Base-by-base conservation (phyloP, 1,140 invertebrate genomes). In the Contarinia nasturtii region DNA sequence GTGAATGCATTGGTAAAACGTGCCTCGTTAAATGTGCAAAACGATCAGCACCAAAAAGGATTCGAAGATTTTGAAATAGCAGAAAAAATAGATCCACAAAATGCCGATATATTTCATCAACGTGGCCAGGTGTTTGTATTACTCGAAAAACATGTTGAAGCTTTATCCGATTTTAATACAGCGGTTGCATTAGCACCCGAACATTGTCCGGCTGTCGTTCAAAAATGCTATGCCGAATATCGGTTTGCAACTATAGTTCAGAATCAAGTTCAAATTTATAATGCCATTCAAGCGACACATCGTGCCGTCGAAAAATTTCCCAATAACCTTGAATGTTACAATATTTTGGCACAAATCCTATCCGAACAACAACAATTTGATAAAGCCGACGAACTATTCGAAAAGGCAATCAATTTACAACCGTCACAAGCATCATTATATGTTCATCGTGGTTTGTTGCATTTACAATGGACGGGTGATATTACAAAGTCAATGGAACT, bases 1-100 rank as follows among this genome's bases (percentile, higher is more conserved):
- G 77, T 83, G 0, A 93, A 92, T 73, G 86, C 88, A 10, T 65
- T 93, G n/a, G 83, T 96, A 36, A 95, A 94, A 63, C 70, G 83
- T 52, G 88, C 86, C 2, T 82, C 80, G 8, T 65, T 92, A 44
- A 73, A 79, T 53, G 80, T 92, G 55, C 86, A 93, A 60, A 63
- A 78, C 43, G 80, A 86, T 50, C 70, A 82, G 50, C 65, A 75
- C 15, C 76, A 80, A 11, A 73, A 78, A 51, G 82, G 82, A 53
- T 67, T 90, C 45, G 68, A 71, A 47, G 83, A 87, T 63, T 93
- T 93, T 63, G 68, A 76, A 10, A 60, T 59, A 53, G 91, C 91
- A 19, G 74, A 77, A 37, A 66, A 75, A 55, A 55, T 91, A 10
- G 80, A 86, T 57, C 74, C 85, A 0, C 68, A 80, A 7, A 89